Percentiles rank a stretch among this genome's conserved stretches.
Evolutionary conservation across 2,113 vertebrate genomes (phyloP).

Genomic region (Pelecanus crispus): DNA sequence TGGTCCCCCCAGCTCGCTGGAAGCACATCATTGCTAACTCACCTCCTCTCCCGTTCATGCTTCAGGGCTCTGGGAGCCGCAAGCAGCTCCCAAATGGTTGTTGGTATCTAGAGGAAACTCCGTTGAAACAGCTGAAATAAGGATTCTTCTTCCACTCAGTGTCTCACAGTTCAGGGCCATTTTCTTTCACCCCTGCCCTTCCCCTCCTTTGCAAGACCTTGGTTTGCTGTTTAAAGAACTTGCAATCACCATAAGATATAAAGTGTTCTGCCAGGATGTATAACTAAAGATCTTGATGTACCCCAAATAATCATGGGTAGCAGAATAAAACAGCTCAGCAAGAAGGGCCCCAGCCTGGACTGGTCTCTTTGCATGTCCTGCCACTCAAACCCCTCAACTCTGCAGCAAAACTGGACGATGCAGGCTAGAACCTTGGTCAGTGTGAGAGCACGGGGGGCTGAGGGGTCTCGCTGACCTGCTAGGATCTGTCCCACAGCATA

Average conservation of each 20-base stretch:
- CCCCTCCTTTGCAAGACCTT: slow-evolving; percentile 26
- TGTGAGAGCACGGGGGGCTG: background rate
- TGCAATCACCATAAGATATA: background rate
- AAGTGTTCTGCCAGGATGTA: slow-evolving; percentile 1
- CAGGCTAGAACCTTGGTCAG: background rate
- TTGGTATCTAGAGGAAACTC: background rate
- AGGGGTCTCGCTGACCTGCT: rapidly evolving
- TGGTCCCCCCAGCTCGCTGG: background rate
- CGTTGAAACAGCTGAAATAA: background rate
- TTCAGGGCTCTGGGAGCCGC: background rate
- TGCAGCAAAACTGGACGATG: background rate
- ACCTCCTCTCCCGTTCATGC: background rate
- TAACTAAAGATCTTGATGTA: slow-evolving; percentile 4
- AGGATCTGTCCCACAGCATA: background rate
- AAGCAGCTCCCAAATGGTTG: background rate
- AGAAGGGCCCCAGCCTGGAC: background rate
- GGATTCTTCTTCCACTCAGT: background rate
- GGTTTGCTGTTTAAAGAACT: slow-evolving; percentile 49
- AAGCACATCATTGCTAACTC: background rate
- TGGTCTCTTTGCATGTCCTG: background rate
- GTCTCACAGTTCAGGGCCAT: slow-evolving; percentile 15
- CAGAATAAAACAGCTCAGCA: background rate
- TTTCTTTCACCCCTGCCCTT: background rate
- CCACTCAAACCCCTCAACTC: background rate
- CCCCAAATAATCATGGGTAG: background rate